Percentiles rank a stretch among this genome's conserved stretches.
These are phyloP conservation scores for Schlechtendalia chinensis DNA, from an alignment of 1,140 invertebrate genomes.

Conservation along the genomic window DNA sequence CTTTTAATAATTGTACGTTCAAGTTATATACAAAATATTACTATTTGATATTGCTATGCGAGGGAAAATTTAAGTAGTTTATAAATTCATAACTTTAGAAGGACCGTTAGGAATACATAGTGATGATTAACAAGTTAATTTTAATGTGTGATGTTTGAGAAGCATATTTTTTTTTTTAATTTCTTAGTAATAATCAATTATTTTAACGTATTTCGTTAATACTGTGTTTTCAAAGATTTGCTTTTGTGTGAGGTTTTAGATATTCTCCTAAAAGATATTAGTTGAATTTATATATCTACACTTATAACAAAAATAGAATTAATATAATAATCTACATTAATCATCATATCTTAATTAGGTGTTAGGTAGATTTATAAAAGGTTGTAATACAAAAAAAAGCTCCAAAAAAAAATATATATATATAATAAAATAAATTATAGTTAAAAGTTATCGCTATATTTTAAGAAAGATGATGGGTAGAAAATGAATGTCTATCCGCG, in stretches of 20 bases:
- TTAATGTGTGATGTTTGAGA: not conserved
- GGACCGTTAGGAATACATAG: not conserved
- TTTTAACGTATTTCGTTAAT: not conserved
- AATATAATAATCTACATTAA: not conserved
- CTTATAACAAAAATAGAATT: not conserved
- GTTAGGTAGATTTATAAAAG: not conserved
- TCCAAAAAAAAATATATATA: not conserved
- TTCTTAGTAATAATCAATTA: slow-evolving; percentile 1
- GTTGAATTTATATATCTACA: not conserved
- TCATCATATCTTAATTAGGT: not conserved
- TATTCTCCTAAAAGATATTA: not conserved
- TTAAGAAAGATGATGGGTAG: not conserved
- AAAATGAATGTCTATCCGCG: not conserved
- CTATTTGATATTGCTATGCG: not conserved
- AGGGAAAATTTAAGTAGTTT: not conserved
- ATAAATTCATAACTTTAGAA: not conserved
- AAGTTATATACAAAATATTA: not conserved
- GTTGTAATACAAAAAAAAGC: slow-evolving; percentile 9
- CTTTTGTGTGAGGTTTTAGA: slow-evolving; percentile 15
- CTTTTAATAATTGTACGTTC: too few species aligned
- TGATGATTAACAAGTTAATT: not conserved
- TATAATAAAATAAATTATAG: not conserved
- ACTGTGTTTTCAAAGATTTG: not conserved
- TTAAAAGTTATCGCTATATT: not conserved
- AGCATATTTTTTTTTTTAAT: not conserved